phyloP scores from a whole-genome alignment of 2,888 invertebrate species.

The Molorchus minor region DNA sequence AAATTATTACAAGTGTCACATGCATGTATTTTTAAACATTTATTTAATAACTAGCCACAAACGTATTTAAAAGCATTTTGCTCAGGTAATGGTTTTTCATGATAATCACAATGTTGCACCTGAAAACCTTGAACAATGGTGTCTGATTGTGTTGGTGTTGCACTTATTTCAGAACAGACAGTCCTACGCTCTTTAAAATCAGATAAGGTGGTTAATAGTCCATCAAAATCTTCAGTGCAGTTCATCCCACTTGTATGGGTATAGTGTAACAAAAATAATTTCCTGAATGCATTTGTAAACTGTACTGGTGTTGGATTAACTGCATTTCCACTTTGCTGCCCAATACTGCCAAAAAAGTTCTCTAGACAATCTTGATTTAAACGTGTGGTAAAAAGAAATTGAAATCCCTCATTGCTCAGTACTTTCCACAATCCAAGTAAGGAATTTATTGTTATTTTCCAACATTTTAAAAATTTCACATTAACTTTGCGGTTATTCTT shows the following conservation, averaged over 20 bases:
- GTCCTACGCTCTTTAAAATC: slow-evolving; percentile 1
- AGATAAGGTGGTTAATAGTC: slow-evolving; percentile 4
- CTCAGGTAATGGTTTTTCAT: slow-evolving; percentile 20
- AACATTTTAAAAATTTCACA: background rate
- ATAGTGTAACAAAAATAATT: slow-evolving; percentile 17
- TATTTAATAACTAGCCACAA: slow-evolving; percentile 19
- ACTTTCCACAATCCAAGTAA: background rate
- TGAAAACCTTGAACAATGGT: slow-evolving; percentile 5
- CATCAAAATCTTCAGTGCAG: slow-evolving; percentile 21
- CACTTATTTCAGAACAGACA: background rate
- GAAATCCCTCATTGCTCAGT: background rate
- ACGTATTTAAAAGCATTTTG: slow-evolving; percentile 30
- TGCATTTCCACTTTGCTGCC: background rate
- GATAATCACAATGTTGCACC: slow-evolving; percentile 14
- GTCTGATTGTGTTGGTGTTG: background rate
- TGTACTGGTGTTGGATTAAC: slow-evolving; percentile 1
- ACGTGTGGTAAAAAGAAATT: background rate
- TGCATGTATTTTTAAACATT: slow-evolving; percentile 21
- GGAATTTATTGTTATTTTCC: background rate
- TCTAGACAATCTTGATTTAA: background rate
- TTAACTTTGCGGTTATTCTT: background rate
- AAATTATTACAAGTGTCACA: slow-evolving; percentile 21
- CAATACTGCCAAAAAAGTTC: too few species aligned
- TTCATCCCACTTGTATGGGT: slow-evolving; percentile 22
- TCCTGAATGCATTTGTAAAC: slow-evolving; percentile 9